These are phyloP conservation scores for Clamator glandarius DNA, from an alignment of 2,797 vertebrate genomes.

Conservation along the genomic window DNA sequence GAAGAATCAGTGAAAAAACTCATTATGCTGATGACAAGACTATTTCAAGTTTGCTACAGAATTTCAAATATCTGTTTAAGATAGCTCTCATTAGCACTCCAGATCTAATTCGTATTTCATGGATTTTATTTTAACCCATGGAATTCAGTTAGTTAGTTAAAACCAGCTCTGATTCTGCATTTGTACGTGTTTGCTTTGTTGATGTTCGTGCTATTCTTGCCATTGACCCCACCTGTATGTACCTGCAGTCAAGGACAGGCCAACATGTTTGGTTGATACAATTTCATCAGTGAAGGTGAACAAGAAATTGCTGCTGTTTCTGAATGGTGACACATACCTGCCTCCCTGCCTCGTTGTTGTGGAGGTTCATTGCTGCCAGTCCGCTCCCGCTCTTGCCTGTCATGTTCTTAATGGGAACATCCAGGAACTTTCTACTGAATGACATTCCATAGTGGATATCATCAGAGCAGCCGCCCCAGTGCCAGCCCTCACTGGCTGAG, in stretches of 20 bases:
- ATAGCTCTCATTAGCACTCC: neutral
- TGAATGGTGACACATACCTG: conserved; percentile 81
- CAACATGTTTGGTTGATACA: neutral
- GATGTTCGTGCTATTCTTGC: neutral
- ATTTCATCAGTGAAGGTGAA: rapidly evolving
- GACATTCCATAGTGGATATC: conserved; percentile 90
- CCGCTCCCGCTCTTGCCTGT: conserved; percentile 72
- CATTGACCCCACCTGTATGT: neutral
- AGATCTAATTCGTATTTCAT: neutral
- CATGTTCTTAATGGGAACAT: conserved; percentile 74
- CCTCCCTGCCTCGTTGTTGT: conserved; percentile 94
- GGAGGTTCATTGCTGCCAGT: conserved; percentile 84
- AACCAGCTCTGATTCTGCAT: neutral
- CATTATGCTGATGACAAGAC: neutral
- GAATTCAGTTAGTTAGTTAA: neutral
- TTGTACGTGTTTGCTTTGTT: neutral
- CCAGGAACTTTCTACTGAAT: conserved; percentile 93
- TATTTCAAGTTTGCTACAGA: neutral
- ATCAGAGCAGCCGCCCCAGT: conserved; percentile 97
- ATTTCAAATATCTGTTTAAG: neutral
- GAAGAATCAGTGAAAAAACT: neutral
- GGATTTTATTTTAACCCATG: neutral
- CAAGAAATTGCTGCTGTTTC: rapidly evolving
- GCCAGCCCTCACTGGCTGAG: conserved; percentile 86
- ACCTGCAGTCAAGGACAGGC: neutral